Evolutionary conservation across 2,888 invertebrate genomes (phyloP).

Genomic region (Himalopsyche kuldschensis): DNA sequence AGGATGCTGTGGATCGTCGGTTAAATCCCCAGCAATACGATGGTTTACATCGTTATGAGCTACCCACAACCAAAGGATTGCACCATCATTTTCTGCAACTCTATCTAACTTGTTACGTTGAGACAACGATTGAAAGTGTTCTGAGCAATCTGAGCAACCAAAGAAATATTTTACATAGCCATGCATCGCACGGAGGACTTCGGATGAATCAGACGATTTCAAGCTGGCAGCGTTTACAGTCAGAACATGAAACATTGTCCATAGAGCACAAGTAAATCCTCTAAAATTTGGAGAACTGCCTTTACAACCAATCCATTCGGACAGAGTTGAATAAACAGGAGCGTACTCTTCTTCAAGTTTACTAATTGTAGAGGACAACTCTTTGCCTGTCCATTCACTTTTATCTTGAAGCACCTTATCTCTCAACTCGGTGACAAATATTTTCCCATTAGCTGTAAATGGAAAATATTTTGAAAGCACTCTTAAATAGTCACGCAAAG

Average conservation of each 20-base stretch:
- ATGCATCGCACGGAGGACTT: conserved; percentile 79
- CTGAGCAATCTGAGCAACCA: conserved; percentile 87
- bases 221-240: conserved; percentile 73
- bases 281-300: conserved; percentile 75
- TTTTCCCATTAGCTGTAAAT: conserved; percentile 66
- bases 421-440: conserved; percentile 65
- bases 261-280: conserved; percentile 93
- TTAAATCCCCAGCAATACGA: conserved; percentile 79
- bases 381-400: conserved; percentile 60
- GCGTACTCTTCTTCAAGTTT: conserved; percentile 57
- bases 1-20: conserved; percentile 88
- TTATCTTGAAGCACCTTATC: conserved; percentile 56
- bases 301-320: conserved; percentile 76
- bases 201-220: conserved; percentile 60
- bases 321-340: conserved; percentile 60
- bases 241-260: conserved; percentile 92
- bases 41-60: conserved; percentile 93
- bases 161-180: conserved; percentile 91
- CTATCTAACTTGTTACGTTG: conserved; percentile 67
- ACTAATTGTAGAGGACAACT: conserved; percentile 61
- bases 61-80: conserved; percentile 90
- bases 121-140: conserved; percentile 90
- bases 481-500: conserved; percentile 73
- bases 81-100: conserved; percentile 71
- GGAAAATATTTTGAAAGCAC: conserved; percentile 80